Evolutionary conservation across 2,797 vertebrate genomes (phyloP).

Genomic region (Tarsius wallacei): DNA sequence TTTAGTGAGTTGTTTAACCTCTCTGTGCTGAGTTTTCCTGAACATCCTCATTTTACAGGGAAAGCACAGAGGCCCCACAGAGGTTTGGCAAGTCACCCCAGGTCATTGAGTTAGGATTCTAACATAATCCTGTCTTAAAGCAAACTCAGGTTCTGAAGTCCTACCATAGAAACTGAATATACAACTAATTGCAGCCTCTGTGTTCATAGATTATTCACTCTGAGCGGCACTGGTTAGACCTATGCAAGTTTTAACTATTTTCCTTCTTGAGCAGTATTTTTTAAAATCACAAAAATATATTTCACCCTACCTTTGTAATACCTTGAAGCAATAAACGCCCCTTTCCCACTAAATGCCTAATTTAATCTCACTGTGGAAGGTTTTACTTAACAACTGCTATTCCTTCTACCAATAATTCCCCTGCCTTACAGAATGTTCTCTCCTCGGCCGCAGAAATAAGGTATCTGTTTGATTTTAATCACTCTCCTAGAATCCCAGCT

Average conservation of each 20-base stretch:
- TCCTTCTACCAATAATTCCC: background rate
- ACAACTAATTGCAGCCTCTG: too few relatives aligned
- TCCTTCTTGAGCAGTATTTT: background rate
- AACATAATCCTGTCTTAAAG: background rate
- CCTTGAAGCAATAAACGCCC: background rate
- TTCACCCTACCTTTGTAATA: background rate
- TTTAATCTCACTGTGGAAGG: background rate
- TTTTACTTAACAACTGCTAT: slow-evolving; percentile 36
- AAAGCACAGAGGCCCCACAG: background rate
- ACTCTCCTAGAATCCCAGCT: slow-evolving; percentile 80
- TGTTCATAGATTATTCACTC: background rate
- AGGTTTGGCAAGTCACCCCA: background rate
- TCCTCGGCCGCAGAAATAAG: slow-evolving; percentile 61
- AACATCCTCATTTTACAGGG: background rate
- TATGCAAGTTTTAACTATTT: background rate
- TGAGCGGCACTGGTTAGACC: background rate
- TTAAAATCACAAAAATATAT: background rate
- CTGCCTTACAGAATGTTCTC: slow-evolving; percentile 63
- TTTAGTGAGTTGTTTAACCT: background rate
- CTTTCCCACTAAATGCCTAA: background rate
- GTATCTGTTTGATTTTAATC: slow-evolving; percentile 80
- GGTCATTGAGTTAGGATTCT: background rate
- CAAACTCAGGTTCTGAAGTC: background rate
- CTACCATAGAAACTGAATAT: background rate
- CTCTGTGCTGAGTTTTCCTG: background rate